Conservation (phyloP, 53 echinoderm and acorn worm genomes). For the Paracentrotus lividus region DNA sequence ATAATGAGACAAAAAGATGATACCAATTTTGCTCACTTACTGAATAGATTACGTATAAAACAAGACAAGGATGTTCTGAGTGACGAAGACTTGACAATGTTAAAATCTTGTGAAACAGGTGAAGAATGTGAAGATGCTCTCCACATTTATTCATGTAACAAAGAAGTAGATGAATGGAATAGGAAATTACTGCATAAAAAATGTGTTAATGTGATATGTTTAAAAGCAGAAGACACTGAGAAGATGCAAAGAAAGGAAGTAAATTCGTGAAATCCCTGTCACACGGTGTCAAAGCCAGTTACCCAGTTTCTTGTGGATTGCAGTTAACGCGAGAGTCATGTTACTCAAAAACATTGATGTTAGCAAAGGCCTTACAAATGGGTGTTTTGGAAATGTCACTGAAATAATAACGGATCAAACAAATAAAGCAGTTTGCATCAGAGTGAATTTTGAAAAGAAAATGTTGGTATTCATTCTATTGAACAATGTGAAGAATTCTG, state of each 20-base stretch:
- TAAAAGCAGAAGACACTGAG: constrained; percentile 68
- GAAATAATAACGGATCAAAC: background rate
- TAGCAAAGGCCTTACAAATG: constrained; percentile 68
- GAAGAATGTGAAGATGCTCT: constrained; percentile 68
- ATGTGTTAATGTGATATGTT: constrained; percentile 59
- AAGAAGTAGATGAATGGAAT: constrained; percentile 75
- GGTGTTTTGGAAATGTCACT: constrained; percentile 53
- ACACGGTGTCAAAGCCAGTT: background rate
- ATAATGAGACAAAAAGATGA: constrained; percentile 90
- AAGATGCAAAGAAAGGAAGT: constrained; percentile 27
- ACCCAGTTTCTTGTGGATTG: constrained; percentile 70
- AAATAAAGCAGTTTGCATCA: constrained; percentile 22
- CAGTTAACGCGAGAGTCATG: constrained; percentile 68
- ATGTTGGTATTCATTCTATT: background rate
- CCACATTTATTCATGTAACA: constrained; percentile 73
- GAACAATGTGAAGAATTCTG: background rate
- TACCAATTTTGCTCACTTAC: constrained; percentile 67
- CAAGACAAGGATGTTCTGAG: constrained; percentile 49
- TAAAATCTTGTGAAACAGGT: constrained; percentile 61
- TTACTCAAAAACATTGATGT: constrained; percentile 68
- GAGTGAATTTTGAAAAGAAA: background rate
- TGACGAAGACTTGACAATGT: constrained; percentile 59
- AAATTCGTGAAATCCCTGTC: background rate
- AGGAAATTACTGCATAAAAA: constrained; percentile 64
- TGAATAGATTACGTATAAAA: constrained; percentile 65